These are phyloP conservation scores for Pheosia gnoma DNA, from an alignment of 2,888 invertebrate genomes.

Conservation along the genomic window DNA sequence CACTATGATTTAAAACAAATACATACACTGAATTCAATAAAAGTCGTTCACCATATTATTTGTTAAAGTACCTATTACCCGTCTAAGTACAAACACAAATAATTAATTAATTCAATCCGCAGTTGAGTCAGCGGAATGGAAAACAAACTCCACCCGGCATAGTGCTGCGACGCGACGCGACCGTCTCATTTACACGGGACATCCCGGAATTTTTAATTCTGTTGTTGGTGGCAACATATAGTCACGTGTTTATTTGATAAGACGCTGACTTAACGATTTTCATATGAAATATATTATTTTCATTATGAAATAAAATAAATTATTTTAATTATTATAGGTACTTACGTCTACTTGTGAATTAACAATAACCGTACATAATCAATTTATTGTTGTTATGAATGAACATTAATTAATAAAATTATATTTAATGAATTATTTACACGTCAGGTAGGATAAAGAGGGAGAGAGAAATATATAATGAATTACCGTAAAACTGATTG, in stretches of 20 bases:
- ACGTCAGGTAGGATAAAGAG: too few species aligned
- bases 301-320: too few species aligned
- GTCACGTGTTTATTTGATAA: background rate
- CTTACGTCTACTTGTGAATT: too few species aligned
- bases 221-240: background rate
- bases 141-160: slow-evolving; percentile 2
- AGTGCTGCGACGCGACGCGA: background rate
- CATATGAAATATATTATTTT: background rate
- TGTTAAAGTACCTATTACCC: slow-evolving; percentile 3
- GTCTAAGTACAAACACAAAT: slow-evolving; percentile 3
- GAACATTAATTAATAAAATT: too few species aligned
- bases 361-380: too few species aligned
- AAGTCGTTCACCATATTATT: background rate
- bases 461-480: too few species aligned
- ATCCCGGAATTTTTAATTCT: slow-evolving; percentile 1
- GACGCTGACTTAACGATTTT: background rate
- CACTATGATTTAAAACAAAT: too few species aligned
- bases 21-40: too few species aligned
- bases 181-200: background rate
- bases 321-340: too few species aligned
- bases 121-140: background rate
- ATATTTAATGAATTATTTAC: too few species aligned
- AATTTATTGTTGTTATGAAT: too few species aligned
- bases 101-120: slow-evolving; percentile 7
- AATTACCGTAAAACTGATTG: too few species aligned